phyloP scores from a whole-genome alignment of 2,888 invertebrate genomes.

The Ormyrus rosae region DNA sequence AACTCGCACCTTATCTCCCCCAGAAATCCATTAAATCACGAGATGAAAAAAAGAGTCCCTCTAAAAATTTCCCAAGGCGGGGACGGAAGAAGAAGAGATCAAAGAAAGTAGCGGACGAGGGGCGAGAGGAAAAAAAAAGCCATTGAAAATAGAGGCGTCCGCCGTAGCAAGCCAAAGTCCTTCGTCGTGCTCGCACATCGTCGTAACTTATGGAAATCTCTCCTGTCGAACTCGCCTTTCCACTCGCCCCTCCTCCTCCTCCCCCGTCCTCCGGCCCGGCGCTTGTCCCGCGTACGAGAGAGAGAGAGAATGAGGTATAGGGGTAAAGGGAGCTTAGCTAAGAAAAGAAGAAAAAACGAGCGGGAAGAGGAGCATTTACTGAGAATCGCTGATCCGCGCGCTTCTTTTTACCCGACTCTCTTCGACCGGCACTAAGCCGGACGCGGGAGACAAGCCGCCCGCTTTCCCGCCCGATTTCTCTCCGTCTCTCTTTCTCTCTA shows the following conservation, averaged over 20 bases:
- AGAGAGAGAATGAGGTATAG: neutral
- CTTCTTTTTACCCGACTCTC: constrained; percentile 37
- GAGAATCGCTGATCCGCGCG: constrained; percentile 34
- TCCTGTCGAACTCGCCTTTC: constrained; percentile 21
- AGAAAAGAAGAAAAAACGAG: constrained; percentile 7
- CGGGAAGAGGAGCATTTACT: neutral
- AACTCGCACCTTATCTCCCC: neutral
- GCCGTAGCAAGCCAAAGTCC: constrained; percentile 24
- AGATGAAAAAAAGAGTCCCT: constrained; percentile 3
- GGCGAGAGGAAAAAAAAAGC: neutral
- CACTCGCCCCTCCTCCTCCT: neutral
- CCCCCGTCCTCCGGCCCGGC: neutral
- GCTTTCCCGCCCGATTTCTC: constrained; percentile 33
- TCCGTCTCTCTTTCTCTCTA: constrained; percentile 37
- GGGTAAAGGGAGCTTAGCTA: neutral
- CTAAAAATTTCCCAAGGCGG: constrained; percentile 23
- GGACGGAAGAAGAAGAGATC: neutral
- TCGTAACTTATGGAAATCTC: constrained; percentile 52
- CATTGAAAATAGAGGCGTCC: neutral
- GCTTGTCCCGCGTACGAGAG: neutral
- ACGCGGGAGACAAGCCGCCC: constrained; percentile 28
- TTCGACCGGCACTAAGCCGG: constrained; percentile 46
- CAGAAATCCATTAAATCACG: constrained; percentile 9
- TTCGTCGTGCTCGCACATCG: constrained; percentile 4
- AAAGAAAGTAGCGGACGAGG: neutral